Evolutionary conservation across 2,888 invertebrate species (phyloP).

Genomic region (Gandaritis pyraliata): DNA sequence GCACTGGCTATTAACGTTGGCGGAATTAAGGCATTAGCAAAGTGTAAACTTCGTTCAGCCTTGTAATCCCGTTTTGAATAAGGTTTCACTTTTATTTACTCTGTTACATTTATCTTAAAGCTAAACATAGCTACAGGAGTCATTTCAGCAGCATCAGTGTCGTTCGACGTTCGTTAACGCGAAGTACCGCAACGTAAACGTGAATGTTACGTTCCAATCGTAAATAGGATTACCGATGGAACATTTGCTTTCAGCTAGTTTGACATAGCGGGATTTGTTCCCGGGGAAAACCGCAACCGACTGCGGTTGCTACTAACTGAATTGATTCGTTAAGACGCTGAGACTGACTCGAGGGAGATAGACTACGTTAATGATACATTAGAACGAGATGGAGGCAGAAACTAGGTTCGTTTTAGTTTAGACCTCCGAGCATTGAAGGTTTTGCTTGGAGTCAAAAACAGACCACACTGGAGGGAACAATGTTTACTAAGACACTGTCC

Average conservation of each 20-base stretch:
- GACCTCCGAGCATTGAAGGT: slow-evolving; percentile 54
- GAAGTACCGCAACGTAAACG: slow-evolving; percentile 45
- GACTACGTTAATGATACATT: slow-evolving; percentile 40
- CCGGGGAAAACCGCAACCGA: slow-evolving; percentile 46
- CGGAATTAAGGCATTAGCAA: slow-evolving; percentile 55
- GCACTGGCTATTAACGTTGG: slow-evolving; percentile 63
- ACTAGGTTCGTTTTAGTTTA: slow-evolving; percentile 52
- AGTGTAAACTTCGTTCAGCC: slow-evolving; percentile 44
- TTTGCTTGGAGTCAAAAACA: slow-evolving; percentile 49
- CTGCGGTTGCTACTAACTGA: slow-evolving; percentile 56
- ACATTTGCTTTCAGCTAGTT: slow-evolving; percentile 50
- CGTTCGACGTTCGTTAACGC: slow-evolving; percentile 44
- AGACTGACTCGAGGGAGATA: slow-evolving; percentile 50
- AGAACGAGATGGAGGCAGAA: slow-evolving; percentile 43
- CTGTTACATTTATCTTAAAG: neutral
- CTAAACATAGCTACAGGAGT: neutral
- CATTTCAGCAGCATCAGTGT: slow-evolving; percentile 3
- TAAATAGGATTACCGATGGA: slow-evolving; percentile 45
- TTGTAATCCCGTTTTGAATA: slow-evolving; percentile 33
- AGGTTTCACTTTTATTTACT: slow-evolving; percentile 22
- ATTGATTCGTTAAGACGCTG: slow-evolving; percentile 63
- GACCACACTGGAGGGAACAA: slow-evolving; percentile 7
- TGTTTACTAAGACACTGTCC: slow-evolving; percentile 45
- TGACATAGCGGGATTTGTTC: slow-evolving; percentile 55
- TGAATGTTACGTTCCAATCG: slow-evolving; percentile 42